Evolutionary conservation across 2,888 invertebrate genomes (phyloP).

Genomic region (Carcina quercana): DNA sequence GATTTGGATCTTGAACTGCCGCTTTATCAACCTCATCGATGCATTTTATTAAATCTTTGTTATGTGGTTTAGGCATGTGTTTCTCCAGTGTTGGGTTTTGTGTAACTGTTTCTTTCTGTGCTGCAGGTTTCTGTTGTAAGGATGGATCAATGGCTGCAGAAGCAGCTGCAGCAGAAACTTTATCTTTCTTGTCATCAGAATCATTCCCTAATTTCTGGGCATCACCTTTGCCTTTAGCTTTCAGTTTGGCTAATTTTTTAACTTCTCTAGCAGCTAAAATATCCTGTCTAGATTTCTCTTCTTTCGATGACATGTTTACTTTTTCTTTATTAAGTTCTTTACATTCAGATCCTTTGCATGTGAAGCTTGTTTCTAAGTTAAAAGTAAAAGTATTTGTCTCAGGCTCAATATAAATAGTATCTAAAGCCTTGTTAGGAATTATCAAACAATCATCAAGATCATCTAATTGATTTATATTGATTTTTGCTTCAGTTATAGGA

Average conservation of each 20-base stretch:
- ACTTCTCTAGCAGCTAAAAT: constrained; percentile 55
- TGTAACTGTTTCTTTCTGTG: constrained; percentile 12
- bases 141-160: too few relatives aligned
- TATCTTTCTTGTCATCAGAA: constrained; percentile 8
- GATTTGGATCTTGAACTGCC: constrained; percentile 10
- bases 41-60: constrained; percentile 24
- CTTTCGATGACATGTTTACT: constrained; percentile 38
- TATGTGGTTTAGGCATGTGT: not conserved
- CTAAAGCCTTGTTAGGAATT: too few relatives aligned
- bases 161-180: constrained; percentile 5
- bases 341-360: constrained; percentile 5
- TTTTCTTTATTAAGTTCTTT: constrained; percentile 12
- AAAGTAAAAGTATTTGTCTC: too few relatives aligned
- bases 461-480: too few relatives aligned
- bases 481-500: too few relatives aligned
- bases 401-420: too few relatives aligned
- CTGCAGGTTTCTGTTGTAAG: constrained; percentile 11
- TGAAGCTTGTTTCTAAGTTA: too few relatives aligned
- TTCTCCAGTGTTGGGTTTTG: constrained; percentile 1
- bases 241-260: constrained; percentile 55
- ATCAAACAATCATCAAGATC: too few relatives aligned
- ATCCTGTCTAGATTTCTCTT: constrained; percentile 42
- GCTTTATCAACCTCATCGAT: constrained; percentile 61
- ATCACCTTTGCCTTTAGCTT: constrained; percentile 36
- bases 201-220: constrained; percentile 15